These are phyloP conservation scores for Anoplopoma fimbria DNA, from an alignment of 2,113 vertebrate genomes.

Conservation along the genomic window DNA sequence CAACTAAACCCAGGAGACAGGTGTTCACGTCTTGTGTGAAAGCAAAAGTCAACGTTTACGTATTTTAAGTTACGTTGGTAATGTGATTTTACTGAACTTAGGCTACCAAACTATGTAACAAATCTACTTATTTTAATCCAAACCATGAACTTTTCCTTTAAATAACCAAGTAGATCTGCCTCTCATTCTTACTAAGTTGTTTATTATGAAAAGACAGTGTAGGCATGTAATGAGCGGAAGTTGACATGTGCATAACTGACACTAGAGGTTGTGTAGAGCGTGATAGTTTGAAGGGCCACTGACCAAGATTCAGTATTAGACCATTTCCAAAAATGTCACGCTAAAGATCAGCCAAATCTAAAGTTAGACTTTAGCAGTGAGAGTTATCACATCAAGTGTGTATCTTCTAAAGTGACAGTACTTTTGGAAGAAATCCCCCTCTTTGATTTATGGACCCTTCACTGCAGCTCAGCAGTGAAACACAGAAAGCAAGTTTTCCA, in stretches of 20 bases:
- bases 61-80: no score
- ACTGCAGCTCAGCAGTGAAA: slow-evolving; percentile 1
- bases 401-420: not conserved
- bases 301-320: not conserved
- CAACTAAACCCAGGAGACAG: no score
- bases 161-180: no score
- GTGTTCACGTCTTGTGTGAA: no score
- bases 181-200: not conserved
- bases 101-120: no score
- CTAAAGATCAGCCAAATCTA: not conserved
- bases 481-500: not conserved
- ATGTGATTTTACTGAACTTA: no score
- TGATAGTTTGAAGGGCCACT: not conserved
- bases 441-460: not conserved
- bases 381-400: not conserved
- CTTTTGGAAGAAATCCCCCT: not conserved
- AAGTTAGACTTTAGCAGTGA: not conserved
- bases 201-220: not conserved
- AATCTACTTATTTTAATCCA: no score
- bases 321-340: no score
- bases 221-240: not conserved
- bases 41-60: no score
- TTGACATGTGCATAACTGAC: not conserved
- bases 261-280: not conserved
- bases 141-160: no score